phyloP scores from a whole-genome alignment of 2,888 invertebrate species.

The Periphyllus acericola region DNA sequence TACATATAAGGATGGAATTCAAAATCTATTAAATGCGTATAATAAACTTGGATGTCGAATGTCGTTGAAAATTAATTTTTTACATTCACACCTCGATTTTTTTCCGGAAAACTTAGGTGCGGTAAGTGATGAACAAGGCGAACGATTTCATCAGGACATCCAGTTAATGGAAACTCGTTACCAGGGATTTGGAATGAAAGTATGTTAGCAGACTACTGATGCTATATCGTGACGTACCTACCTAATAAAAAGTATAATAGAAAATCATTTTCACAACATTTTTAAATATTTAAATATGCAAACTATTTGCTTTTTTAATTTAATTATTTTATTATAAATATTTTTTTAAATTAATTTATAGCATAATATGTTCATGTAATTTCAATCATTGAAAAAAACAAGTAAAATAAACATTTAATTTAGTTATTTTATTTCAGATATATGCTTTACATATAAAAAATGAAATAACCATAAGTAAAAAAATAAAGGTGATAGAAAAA shows the following conservation, averaged over 20 bases:
- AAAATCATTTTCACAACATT: background rate
- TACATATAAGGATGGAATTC: too few species aligned
- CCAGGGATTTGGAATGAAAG: too few species aligned
- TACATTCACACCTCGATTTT: too few species aligned
- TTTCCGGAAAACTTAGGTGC: slow-evolving; percentile 63
- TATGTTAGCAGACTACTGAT: too few species aligned
- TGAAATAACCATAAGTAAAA: slow-evolving; percentile 12
- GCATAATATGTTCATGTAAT: background rate
- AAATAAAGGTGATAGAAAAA: too few species aligned
- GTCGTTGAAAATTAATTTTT: too few species aligned
- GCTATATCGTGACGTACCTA: too few species aligned
- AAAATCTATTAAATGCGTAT: too few species aligned
- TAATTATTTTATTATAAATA: background rate
- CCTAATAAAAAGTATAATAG: too few species aligned
- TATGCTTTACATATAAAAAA: background rate
- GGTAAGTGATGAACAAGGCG: slow-evolving; percentile 67
- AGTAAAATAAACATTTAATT: background rate
- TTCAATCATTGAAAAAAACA: slow-evolving; percentile 12
- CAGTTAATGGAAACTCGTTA: slow-evolving; percentile 35
- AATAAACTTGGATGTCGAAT: too few species aligned
- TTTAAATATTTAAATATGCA: slow-evolving; percentile 6
- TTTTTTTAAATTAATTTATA: background rate
- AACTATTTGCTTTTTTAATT: background rate
- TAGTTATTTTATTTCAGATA: too few species aligned
- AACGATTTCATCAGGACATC: slow-evolving; percentile 67